These are phyloP conservation scores for Balearica regulorum DNA, from an alignment of 2,797 vertebrate genomes.

Conservation along the genomic window DNA sequence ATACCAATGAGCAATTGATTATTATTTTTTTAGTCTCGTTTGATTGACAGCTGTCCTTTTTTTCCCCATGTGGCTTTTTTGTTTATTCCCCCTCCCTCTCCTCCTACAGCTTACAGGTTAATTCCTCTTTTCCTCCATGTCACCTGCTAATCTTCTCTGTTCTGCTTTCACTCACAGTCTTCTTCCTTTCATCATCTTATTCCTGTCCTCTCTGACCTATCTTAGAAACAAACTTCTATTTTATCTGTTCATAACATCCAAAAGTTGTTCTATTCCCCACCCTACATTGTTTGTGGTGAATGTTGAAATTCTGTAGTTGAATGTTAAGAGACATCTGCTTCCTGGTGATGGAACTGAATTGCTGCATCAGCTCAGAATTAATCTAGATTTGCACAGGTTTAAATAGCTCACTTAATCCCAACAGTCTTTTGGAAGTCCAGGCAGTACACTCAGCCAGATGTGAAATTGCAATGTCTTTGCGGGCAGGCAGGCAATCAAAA, in stretches of 20 bases:
- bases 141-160: background rate
- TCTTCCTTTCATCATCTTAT: background rate
- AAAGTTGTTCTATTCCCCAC: background rate
- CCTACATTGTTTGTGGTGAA: background rate
- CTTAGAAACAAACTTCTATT: background rate
- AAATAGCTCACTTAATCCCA: background rate
- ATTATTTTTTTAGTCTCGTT: background rate
- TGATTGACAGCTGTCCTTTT: background rate
- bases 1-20: background rate
- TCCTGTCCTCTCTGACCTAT: background rate
- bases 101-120: background rate
- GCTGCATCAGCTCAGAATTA: background rate
- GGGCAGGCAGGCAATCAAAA: background rate
- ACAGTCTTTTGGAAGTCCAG: background rate
- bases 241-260: background rate
- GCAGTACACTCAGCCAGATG: background rate
- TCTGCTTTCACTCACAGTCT: conserved; percentile 13
- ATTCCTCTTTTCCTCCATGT: background rate
- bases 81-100: background rate
- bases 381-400: background rate
- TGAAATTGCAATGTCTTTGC: background rate
- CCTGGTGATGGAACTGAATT: background rate
- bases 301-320: background rate
- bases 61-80: background rate
- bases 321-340: background rate